Conservation (phyloP, 2,797 vertebrate genomes). For the Cryptoprocta ferox region DNA sequence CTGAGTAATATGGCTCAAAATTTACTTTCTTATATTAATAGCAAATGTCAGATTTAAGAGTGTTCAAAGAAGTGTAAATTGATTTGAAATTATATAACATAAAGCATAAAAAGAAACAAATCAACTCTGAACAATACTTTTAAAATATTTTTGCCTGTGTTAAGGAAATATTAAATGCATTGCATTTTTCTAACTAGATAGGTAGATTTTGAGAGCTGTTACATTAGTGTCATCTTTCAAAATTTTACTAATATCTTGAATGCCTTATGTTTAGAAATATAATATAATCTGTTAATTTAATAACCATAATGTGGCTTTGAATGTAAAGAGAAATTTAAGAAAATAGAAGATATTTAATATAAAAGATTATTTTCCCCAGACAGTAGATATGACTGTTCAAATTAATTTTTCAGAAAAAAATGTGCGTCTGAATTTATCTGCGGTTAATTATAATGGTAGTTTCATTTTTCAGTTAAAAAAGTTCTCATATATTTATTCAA, state of each 20-base stretch:
- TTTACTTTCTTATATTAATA: not conserved
- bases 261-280: not conserved
- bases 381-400: not conserved
- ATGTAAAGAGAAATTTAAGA: not conserved
- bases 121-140: not conserved
- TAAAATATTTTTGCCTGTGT: not conserved
- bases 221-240: not conserved
- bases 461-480: not conserved
- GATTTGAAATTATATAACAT: not conserved
- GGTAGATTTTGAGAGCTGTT: not conserved
- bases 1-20: not conserved
- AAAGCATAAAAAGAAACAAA: not conserved
- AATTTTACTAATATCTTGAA: not conserved
- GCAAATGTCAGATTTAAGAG: not conserved
- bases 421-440: not conserved
- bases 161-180: not conserved
- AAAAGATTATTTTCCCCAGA: not conserved
- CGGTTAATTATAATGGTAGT: not conserved
- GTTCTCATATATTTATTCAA: conserved; percentile 18
- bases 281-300: not conserved
- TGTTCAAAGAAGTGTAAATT: not conserved
- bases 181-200: not conserved
- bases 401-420: conserved; percentile 3
- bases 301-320: not conserved
- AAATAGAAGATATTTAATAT: not conserved